phyloP scores from a whole-genome alignment of 2,113 vertebrate genomes.

The Xenopus borealis region DNA sequence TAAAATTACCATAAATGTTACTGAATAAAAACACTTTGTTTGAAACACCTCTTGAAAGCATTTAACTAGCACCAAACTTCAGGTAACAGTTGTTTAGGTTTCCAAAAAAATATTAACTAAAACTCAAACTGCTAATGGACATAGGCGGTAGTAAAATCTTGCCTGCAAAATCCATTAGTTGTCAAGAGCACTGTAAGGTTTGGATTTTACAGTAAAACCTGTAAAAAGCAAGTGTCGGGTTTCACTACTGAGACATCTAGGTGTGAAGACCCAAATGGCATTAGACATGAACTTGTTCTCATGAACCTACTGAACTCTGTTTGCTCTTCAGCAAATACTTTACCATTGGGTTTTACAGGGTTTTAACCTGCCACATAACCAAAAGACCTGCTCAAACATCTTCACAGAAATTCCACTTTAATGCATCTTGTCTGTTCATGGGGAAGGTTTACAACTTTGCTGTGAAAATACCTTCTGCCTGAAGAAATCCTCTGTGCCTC shows the following conservation, averaged over 20 bases:
- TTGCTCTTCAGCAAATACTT: conserved; percentile 62
- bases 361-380: conserved; percentile 49
- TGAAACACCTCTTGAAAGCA: conserved; percentile 50
- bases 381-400: background rate
- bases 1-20: conserved; percentile 45
- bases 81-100: conserved; percentile 57
- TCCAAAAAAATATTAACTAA: conserved; percentile 57
- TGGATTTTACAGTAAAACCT: conserved; percentile 67
- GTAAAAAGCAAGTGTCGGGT: conserved; percentile 67
- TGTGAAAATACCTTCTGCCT: background rate
- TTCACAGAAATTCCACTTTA: conserved; percentile 2
- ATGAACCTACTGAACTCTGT: conserved; percentile 62
- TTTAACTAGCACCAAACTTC: conserved; percentile 48
- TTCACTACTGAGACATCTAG: conserved; percentile 65
- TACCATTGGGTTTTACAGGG: conserved; percentile 50
- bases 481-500: background rate
- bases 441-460: background rate
- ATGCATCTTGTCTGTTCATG: background rate
- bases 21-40: conserved; percentile 40
- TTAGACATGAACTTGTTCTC: conserved; percentile 68
- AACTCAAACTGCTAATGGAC: conserved; percentile 59
- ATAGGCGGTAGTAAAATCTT: conserved; percentile 57
- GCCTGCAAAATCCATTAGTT: conserved; percentile 85
- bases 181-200: conserved; percentile 61
- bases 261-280: conserved; percentile 70